These are phyloP conservation scores for Oasisia sp. DNA, from an alignment of 2,888 invertebrate genomes.

Conservation along the genomic window DNA sequence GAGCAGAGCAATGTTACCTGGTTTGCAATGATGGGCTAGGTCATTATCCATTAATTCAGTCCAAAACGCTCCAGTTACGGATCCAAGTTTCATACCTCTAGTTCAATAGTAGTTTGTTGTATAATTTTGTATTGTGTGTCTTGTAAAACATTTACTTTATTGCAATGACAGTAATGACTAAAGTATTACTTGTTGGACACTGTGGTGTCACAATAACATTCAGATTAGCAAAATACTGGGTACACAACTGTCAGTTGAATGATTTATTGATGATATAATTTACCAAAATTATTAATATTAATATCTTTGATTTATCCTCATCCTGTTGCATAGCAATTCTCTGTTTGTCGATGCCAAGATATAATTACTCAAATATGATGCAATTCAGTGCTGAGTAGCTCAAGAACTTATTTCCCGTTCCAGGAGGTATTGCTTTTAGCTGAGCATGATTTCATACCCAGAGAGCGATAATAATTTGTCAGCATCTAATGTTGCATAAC, in stretches of 20 bases:
- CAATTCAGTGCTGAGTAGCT: not conserved
- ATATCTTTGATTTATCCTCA: not conserved
- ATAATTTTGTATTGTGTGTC: too few species aligned
- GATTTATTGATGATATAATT: not conserved
- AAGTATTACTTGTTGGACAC: not conserved
- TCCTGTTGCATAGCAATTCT: conserved; percentile 6
- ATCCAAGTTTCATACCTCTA: too few species aligned
- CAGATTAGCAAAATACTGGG: too few species aligned
- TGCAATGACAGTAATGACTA: not conserved
- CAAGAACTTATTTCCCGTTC: not conserved
- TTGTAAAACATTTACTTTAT: not conserved
- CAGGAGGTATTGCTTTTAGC: not conserved
- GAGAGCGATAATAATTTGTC: not conserved
- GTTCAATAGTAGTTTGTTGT: too few species aligned
- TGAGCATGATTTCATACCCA: not conserved
- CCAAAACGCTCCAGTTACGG: too few species aligned
- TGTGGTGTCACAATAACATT: not conserved
- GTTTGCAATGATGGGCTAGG: too few species aligned
- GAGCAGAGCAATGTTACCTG: too few species aligned
- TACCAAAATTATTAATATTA: not conserved
- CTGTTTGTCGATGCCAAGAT: conserved; percentile 4
- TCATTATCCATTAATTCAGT: too few species aligned
- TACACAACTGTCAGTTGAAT: not conserved
- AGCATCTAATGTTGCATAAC: conserved; percentile 6
- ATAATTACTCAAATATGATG: conserved; percentile 5